Evolutionary conservation across 2,113 vertebrate species (phyloP).

Genomic region (Steatornis caripensis): DNA sequence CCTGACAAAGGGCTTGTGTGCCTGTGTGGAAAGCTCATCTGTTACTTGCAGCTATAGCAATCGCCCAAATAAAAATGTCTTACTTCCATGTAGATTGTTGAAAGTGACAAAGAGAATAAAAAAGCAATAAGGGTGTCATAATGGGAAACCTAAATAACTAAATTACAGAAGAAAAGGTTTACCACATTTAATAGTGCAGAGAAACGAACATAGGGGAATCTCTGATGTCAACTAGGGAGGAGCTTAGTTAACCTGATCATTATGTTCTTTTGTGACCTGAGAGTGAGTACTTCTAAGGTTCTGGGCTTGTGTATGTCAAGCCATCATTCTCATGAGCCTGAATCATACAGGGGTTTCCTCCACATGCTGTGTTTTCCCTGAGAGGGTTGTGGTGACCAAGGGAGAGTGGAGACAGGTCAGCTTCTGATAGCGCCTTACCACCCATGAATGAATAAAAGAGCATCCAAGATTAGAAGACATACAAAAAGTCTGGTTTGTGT

Average conservation of each 20-base stretch:
- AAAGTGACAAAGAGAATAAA: not conserved
- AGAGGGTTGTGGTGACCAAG: fast-evolving
- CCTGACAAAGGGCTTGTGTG: not conserved
- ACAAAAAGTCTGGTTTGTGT: not conserved
- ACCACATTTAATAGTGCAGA: not conserved
- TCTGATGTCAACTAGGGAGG: not conserved
- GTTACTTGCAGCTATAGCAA: not conserved
- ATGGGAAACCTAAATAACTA: not conserved
- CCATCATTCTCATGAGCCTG: not conserved
- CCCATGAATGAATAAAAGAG: not conserved
- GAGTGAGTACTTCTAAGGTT: not conserved
- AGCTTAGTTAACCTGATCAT: not conserved
- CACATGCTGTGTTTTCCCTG: not conserved
- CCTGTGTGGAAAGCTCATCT: not conserved
- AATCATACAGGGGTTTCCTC: not conserved
- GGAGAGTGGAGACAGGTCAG: not conserved
- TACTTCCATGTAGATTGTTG: not conserved
- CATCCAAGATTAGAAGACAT: not conserved
- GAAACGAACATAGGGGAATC: not conserved
- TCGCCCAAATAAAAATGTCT: not conserved
- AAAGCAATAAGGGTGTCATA: not conserved
- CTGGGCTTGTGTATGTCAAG: not conserved
- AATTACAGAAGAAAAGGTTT: not conserved
- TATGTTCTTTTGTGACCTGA: not conserved
- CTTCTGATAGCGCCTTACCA: not conserved